Base-by-base conservation (phyloP, 1,140 invertebrate genomes). In the Anadara kagoshimensis region DNA sequence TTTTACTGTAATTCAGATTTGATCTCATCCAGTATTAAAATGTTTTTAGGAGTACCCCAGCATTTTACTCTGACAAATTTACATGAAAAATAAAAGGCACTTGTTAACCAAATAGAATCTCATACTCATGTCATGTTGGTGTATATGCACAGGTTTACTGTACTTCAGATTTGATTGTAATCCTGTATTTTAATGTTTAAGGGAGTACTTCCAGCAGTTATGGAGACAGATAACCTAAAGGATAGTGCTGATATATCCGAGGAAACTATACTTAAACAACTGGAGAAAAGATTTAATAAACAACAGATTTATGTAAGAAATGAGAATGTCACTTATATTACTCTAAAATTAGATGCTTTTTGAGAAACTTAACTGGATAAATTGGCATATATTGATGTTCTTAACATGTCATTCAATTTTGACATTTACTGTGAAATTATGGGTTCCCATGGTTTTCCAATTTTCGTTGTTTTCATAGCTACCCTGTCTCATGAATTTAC, bases 291-390 rank as follows among this genome's bases (percentile, higher is more conserved):
- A 49, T 86, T 78, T 58, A 63, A 45, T 1, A 29, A 62, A 18
- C 56, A 61, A 44, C 79, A 81, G 45, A 85, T 86, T 26, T 86
- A 86, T 80, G 85, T 85, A 77, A 84, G 82, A 36, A 36, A 36
- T 3, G 7, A 3, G 29, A 36, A 3, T 36, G 29, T 36, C 7
- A 36, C 43, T 65, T 16, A 51, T 14, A 29, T 24, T 36, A 3
- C 5, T 53, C n/a, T 51, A 65, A 26, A 26, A 11, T 65, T 20
- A 24, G 26, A 12, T 11, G 7, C 29, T 36, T 3, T 3, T 36
- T 36, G 29, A 36, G 7, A 3, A 3, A 36, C 29, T 36, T 36
- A 36, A 36, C 7, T 36, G 7, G 29, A 36, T 36, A 36, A 36
- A 36, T 36, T 7, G 7, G 29, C 7, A 36, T 36, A 36, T 36